A percentile compares a stretch with the other conserved stretches of the same genome.
Evolutionary conservation across 2,113 vertebrate species (phyloP).

Genomic region (Rhinoptilus africanus): DNA sequence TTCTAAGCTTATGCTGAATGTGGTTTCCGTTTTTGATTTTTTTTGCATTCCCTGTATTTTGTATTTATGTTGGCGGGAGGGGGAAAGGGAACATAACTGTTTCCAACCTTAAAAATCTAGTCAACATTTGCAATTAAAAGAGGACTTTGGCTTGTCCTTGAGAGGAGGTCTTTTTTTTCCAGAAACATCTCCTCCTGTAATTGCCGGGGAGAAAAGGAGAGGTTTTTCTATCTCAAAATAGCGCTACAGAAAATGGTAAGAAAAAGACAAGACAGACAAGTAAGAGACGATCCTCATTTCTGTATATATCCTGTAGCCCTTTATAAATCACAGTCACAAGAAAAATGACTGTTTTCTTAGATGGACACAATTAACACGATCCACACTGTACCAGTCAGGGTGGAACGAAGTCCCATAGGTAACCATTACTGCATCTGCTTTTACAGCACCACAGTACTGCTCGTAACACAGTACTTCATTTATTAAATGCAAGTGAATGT

Average conservation of each 20-base stretch:
- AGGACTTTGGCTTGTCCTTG: not conserved
- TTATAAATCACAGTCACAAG: not conserved
- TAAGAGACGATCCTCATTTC: not conserved
- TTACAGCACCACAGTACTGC: not conserved
- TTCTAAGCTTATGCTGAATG: not conserved
- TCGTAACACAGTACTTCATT: not conserved
- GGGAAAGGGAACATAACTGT: not conserved
- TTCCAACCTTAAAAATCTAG: not conserved
- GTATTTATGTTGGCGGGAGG: not conserved
- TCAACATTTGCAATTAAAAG: not conserved
- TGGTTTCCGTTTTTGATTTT: not conserved
- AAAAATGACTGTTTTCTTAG: not conserved
- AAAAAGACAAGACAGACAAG: not conserved
- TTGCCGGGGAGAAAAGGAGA: not conserved
- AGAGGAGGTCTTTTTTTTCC: not conserved
- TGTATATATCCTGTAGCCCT: not conserved
- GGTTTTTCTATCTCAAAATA: not conserved
- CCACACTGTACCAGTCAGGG: not conserved
- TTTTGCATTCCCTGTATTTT: not conserved
- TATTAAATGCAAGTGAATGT: not conserved
- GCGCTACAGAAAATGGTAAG: not conserved
- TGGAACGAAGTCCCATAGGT: not conserved
- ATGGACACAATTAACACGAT: not conserved
- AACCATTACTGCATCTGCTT: not conserved
- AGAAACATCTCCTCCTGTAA: constrained; percentile 1